Evolutionary conservation across 2,113 vertebrate genomes (phyloP).

Genomic region (Nycticebus coucang): DNA sequence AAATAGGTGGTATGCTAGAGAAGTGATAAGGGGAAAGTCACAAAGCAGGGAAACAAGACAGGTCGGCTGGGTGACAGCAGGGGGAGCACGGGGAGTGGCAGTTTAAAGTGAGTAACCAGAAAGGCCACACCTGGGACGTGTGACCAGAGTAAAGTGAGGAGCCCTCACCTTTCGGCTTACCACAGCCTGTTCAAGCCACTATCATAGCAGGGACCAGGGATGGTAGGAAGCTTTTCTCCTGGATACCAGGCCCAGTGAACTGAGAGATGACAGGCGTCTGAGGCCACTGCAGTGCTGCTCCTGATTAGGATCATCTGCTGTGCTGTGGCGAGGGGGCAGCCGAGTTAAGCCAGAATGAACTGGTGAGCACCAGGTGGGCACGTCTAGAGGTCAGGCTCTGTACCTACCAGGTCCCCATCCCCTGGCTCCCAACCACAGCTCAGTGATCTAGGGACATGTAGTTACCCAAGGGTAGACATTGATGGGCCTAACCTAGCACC

Average conservation of each 20-base stretch:
- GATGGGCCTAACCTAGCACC: not conserved
- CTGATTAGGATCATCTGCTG: not conserved
- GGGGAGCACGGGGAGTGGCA: too few species aligned
- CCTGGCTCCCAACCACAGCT: not conserved
- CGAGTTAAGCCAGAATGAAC: not conserved
- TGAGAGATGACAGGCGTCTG: not conserved
- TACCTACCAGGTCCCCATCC: not conserved
- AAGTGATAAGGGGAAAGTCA: not conserved
- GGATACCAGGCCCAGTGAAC: not conserved
- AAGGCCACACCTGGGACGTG: not conserved
- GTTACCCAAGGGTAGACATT: not conserved
- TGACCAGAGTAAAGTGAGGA: not conserved
- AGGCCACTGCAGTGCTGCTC: not conserved
- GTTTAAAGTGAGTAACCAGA: not conserved
- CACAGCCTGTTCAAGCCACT: not conserved
- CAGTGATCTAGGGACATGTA: not conserved
- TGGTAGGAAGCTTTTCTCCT: not conserved
- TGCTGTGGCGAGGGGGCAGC: not conserved
- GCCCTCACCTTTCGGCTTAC: not conserved
- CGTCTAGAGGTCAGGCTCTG: not conserved
- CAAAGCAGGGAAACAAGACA: not conserved
- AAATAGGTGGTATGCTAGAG: not conserved
- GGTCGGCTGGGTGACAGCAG: not conserved
- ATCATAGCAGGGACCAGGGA: not conserved
- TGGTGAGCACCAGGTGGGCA: not conserved